Evolutionary conservation across 2,888 invertebrate genomes (phyloP).

Genomic region (Calameuta idolon): DNA sequence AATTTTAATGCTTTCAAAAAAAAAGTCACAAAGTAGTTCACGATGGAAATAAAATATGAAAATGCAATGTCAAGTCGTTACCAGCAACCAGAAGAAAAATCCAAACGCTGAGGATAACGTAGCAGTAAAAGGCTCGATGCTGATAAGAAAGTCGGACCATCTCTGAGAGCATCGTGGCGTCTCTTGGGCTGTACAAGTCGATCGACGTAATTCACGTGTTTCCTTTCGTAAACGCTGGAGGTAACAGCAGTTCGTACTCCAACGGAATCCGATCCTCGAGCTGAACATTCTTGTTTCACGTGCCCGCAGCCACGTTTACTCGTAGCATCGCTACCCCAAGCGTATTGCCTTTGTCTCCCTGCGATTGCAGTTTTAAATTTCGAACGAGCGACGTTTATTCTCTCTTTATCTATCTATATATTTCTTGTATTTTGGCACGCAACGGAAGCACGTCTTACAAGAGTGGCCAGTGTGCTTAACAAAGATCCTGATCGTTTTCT

Average conservation of each 20-base stretch:
- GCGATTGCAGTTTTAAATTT: not conserved
- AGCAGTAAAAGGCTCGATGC: slow-evolving; percentile 85
- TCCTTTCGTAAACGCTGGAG: not conserved
- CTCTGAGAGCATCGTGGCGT: slow-evolving; percentile 67
- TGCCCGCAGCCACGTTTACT: not conserved
- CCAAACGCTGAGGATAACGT: slow-evolving; percentile 84
- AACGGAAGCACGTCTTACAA: not conserved
- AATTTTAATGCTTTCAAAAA: not conserved
- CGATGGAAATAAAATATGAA: not conserved
- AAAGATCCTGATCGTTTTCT: not conserved
- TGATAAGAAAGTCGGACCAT: slow-evolving; percentile 75
- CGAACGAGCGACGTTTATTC: not conserved
- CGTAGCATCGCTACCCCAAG: not conserved
- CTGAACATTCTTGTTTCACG: not conserved
- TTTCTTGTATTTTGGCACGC: not conserved
- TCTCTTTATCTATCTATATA: not conserved
- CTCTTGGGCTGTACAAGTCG: not conserved
- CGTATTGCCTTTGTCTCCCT: not conserved
- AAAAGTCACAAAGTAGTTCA: not conserved
- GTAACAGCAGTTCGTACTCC: not conserved
- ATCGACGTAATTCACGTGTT: not conserved
- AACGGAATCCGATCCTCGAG: not conserved
- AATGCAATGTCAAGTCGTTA: slow-evolving; percentile 53
- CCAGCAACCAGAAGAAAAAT: slow-evolving; percentile 83
- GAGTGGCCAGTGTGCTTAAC: not conserved